Base-by-base conservation (phyloP, 2,797 vertebrate genomes). In the Artibeus lituratus region DNA sequence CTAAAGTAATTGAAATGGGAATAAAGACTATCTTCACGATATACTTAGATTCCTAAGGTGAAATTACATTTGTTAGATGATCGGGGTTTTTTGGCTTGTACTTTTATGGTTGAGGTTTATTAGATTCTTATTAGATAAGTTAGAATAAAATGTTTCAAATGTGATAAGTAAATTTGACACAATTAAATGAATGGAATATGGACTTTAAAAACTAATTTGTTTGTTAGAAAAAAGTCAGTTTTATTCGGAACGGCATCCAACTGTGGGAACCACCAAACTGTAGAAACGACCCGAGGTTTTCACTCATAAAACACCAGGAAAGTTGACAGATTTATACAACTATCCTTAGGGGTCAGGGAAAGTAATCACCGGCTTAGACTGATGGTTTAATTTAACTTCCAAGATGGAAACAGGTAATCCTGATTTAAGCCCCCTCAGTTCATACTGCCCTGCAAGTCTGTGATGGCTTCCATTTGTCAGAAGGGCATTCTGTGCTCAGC, bases 1-100 rank as follows among this genome's bases (percentile, higher is more conserved):
- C 65, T 90, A 39, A 78, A 94, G 37, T 69, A 73, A 91, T 26
- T 35, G 5, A 4, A 76, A 92, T 72, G 53, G 51, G 32, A 42
- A 59, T 81, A 94, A 94, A 91, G 53, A 44, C 53, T 65, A 32
- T 24, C 51, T 72, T 90, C 69, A 77, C 7, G 47, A 65, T 7
- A 70, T 49, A 89, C 24, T 76, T 72, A 76, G 72, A 16, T 69
- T 91, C 39, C 65, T 57, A 62, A 49, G 55, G 37, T 69, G 49
- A 90, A 94, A 84, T 85, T 85, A 73, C 55, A 93, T 73, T 70
- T 87, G n/a, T 70, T 59, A 72, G 44, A 93, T 84, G 53, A 78
- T 32, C 76, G 18, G 18, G 74, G 15, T 19, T 80, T 67, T 59
- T 83, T 21, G 32, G 55, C 29, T 92, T 83, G 2, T 29, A 74